Conservation (phyloP, 2,113 vertebrate genomes). For the Grammomys dolichurus region DNA sequence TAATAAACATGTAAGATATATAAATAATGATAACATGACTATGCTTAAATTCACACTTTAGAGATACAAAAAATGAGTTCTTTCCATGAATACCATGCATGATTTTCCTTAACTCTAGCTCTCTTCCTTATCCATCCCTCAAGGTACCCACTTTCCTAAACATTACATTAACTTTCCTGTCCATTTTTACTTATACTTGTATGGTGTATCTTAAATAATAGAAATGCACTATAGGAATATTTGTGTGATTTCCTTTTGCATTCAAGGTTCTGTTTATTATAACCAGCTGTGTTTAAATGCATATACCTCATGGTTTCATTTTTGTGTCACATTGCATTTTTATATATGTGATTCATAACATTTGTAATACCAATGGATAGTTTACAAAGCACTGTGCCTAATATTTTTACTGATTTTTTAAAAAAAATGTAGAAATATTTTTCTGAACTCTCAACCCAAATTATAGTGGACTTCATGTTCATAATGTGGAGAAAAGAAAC, state of each 20-base stretch:
- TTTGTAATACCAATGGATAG: neutral
- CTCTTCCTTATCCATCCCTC: neutral
- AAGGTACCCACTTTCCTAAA: neutral
- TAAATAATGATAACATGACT: slow-evolving; percentile 28
- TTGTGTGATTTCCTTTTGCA: neutral
- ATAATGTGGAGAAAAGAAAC: neutral
- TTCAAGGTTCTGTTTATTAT: neutral
- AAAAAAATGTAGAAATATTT: neutral
- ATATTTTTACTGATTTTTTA: neutral
- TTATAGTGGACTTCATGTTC: neutral
- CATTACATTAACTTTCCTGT: neutral
- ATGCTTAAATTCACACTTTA: neutral
- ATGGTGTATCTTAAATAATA: neutral
- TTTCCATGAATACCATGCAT: neutral
- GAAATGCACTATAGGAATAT: neutral
- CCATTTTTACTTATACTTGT: neutral
- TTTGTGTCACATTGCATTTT: neutral
- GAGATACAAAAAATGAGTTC: neutral
- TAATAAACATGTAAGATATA: neutral
- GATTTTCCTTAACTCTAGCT: neutral
- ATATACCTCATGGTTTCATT: neutral
- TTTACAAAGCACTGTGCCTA: neutral
- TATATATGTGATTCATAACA: neutral
- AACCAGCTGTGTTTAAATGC: neutral
- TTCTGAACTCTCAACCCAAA: neutral